A percentile compares a stretch with the other conserved stretches of the same genome.
Evolutionary conservation across 2,113 vertebrate genomes (phyloP).

Genomic region (Sapayoa aenigma): DNA sequence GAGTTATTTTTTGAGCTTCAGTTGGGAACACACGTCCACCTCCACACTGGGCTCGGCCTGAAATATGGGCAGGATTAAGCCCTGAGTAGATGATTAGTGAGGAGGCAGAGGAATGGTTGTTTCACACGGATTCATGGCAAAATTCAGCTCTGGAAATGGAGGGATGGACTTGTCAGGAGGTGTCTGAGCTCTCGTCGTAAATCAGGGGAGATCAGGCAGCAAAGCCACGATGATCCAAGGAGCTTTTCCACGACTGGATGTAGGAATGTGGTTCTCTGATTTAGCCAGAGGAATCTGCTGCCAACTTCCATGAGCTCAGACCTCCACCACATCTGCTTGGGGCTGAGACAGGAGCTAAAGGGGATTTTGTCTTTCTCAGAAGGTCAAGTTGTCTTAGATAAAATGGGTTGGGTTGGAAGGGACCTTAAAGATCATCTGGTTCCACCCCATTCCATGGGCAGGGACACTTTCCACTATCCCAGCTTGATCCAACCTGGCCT

Average conservation of each 20-base stretch:
- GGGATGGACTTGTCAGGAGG: neutral
- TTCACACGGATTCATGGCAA: neutral
- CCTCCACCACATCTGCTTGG: neutral
- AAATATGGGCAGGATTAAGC: neutral
- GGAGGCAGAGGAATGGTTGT: neutral
- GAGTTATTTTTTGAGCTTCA: neutral
- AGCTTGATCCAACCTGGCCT: neutral
- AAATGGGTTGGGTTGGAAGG: neutral
- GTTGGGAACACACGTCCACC: constrained; percentile 6
- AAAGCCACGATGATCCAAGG: neutral
- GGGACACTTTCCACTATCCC: neutral
- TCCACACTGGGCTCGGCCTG: neutral
- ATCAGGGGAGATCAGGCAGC: neutral
- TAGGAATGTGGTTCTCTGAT: neutral
- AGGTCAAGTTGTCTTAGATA: neutral
- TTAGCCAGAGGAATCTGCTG: neutral
- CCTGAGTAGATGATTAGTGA: neutral
- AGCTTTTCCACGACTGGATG: neutral
- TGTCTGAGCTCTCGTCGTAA: neutral
- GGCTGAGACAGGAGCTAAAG: neutral
- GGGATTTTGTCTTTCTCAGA: neutral
- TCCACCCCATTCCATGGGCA: neutral
- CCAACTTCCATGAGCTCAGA: neutral
- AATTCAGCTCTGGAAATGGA: neutral
- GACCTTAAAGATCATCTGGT: neutral